Evolutionary conservation across 2,113 vertebrate species (phyloP).

Genomic region (Acrocephalus arundinaceus): DNA sequence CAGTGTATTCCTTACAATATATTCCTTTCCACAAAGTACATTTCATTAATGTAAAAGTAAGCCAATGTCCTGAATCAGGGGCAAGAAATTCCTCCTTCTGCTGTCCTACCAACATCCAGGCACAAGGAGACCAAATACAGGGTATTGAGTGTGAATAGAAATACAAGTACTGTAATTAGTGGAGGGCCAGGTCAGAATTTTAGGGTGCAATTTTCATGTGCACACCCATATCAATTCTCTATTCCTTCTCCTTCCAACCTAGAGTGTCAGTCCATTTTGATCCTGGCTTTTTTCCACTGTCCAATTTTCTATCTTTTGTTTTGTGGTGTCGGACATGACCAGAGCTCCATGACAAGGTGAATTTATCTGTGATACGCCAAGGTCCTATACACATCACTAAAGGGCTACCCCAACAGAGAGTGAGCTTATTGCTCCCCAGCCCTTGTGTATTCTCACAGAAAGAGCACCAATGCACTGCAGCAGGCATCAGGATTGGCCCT

Average conservation of each 20-base stretch:
- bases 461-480: accelerated
- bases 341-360: not conserved
- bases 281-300: not conserved
- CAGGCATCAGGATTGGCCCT: not conserved
- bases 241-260: not conserved
- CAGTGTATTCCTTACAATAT: not conserved
- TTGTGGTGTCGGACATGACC: not conserved
- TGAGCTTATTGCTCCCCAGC: not conserved
- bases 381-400: not conserved
- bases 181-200: not conserved
- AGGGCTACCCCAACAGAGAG: not conserved
- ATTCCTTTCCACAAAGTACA: not conserved
- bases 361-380: not conserved
- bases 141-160: not conserved
- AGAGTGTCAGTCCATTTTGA: not conserved
- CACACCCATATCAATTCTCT: not conserved
- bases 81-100: not conserved
- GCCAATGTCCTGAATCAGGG: not conserved
- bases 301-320: not conserved
- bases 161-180: not conserved
- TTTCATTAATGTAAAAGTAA: not conserved
- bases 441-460: not conserved
- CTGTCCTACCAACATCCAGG: not conserved
- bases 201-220: not conserved
- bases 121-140: not conserved